Percentiles rank a stretch among this genome's conserved stretches.
These are phyloP conservation scores for Varanus komodoensis DNA, from an alignment of 2,113 vertebrate species.

Conservation along the genomic window DNA sequence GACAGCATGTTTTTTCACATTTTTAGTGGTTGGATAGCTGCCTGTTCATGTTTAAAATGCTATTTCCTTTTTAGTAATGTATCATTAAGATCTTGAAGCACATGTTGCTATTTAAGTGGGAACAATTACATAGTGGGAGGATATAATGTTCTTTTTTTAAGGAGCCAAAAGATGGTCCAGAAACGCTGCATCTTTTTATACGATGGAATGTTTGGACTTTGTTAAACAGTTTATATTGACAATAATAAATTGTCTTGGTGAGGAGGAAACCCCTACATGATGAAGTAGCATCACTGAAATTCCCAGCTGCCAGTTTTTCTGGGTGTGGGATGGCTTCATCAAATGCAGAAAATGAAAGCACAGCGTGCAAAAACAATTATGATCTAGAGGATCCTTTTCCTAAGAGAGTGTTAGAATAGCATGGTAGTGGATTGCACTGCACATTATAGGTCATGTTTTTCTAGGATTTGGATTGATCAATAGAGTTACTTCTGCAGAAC, in stretches of 20 bases:
- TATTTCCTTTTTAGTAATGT: constrained; percentile 61
- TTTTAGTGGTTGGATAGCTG: constrained; percentile 35
- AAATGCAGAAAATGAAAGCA: constrained; percentile 16
- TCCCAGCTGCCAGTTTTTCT: constrained; percentile 41
- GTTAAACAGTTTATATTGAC: constrained; percentile 38
- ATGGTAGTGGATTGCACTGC: background rate
- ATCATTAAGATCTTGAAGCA: constrained; percentile 40
- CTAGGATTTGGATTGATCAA: background rate
- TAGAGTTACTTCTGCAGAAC: background rate
- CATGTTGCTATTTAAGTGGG: constrained; percentile 46
- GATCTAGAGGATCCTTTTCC: background rate
- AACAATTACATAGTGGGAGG: constrained; percentile 48
- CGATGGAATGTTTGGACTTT: constrained; percentile 31
- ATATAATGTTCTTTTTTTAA: constrained; percentile 37
- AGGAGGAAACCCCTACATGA: constrained; percentile 28
- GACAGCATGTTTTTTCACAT: background rate
- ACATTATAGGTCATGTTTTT: background rate
- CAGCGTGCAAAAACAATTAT: background rate
- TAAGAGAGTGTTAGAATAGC: background rate
- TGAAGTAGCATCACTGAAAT: constrained; percentile 31
- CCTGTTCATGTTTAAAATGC: constrained; percentile 51
- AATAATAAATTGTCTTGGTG: constrained; percentile 47
- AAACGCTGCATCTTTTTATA: constrained; percentile 38
- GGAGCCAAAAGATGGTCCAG: constrained; percentile 41
- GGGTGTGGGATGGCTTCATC: constrained; percentile 35